These are phyloP conservation scores for Euglossa dilemma DNA, from an alignment of 1,140 invertebrate genomes.

Conservation along the genomic window DNA sequence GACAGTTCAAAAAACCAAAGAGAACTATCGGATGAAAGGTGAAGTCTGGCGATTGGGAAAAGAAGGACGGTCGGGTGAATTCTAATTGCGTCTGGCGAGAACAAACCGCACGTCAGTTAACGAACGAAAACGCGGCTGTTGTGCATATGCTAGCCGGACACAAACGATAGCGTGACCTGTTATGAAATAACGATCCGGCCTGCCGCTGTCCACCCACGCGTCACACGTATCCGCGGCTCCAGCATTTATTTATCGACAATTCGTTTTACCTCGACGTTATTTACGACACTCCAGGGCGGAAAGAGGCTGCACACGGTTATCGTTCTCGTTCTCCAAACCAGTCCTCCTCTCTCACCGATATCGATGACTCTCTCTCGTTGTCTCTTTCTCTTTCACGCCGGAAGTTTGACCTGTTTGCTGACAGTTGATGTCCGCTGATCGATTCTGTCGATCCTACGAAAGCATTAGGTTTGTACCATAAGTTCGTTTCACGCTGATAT, in stretches of 20 bases:
- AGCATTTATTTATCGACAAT: conserved; percentile 50
- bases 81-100: conserved; percentile 28
- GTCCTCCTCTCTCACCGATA: no score
- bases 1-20: no score
- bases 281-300: conserved; percentile 46
- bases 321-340: not conserved
- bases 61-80: conserved; percentile 11
- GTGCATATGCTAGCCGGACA: conserved; percentile 5
- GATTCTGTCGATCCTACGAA: not conserved
- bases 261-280: conserved; percentile 49
- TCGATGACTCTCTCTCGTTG: conserved; percentile 2
- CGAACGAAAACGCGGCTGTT: conserved; percentile 11
- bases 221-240: conserved; percentile 30
- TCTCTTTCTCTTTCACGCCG: not conserved
- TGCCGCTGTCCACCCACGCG: conserved; percentile 36
- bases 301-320: conserved; percentile 29
- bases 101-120: conserved; percentile 36
- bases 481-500: no score
- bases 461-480: no score
- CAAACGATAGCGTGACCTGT: conserved; percentile 44
- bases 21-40: not conserved
- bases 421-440: not conserved
- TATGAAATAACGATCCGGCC: conserved; percentile 54
- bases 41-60: no score
- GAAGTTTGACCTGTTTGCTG: no score